Conservation (phyloP, 2,888 invertebrate species). For the Nasonovia ribisnigri region DNA sequence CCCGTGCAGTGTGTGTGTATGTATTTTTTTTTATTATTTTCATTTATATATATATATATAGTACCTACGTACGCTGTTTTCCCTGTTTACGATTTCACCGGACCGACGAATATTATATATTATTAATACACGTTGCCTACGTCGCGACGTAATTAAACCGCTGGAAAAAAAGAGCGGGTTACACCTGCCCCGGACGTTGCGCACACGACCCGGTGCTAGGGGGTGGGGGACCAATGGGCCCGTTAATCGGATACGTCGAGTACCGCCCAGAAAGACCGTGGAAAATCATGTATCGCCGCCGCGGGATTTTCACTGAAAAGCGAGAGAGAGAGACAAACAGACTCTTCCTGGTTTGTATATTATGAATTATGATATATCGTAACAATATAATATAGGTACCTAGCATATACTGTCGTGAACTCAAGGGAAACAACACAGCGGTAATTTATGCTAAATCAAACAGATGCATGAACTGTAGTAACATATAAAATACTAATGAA, state of each 20-base stretch:
- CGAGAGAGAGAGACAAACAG: not conserved
- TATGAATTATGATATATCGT: not conserved
- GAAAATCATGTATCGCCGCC: conserved; percentile 17
- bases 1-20: conserved; percentile 25
- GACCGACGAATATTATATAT: conserved; percentile 44
- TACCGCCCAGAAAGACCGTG: conserved; percentile 45
- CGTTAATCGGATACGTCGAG: conserved; percentile 29
- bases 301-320: not conserved
- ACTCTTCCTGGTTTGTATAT: not conserved
- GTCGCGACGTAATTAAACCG: conserved; percentile 59
- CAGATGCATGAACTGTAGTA: not conserved
- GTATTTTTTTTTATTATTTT: conserved; percentile 33
- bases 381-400: not conserved
- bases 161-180: conserved; percentile 11
- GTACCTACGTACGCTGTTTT: not conserved
- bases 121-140: not conserved
- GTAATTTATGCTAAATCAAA: not conserved
- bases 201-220: not conserved
- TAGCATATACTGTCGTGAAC: not conserved
- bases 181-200: conserved; percentile 64
- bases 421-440: not conserved
- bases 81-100: conserved; percentile 50
- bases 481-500: not conserved
- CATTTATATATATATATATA: not conserved
- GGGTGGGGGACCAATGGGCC: conserved; percentile 13